phyloP scores from a whole-genome alignment of 2,888 invertebrate genomes.

The Aphodius sticticus region DNA sequence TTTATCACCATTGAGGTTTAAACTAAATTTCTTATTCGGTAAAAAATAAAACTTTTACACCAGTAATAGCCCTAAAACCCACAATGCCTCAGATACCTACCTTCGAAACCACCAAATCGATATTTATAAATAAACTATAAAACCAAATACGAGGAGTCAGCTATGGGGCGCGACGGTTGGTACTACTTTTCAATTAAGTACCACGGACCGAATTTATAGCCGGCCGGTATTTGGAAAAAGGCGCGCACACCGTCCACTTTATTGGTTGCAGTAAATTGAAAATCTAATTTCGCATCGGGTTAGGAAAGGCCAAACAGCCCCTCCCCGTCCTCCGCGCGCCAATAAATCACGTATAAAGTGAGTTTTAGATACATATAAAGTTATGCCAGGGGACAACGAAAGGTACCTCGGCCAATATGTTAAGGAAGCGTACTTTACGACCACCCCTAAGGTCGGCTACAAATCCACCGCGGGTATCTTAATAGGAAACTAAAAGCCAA shows the following conservation, averaged over 20 bases:
- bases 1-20: no score
- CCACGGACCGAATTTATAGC: not conserved
- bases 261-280: constrained; percentile 4
- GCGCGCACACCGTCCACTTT: not conserved
- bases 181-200: not conserved
- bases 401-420: constrained; percentile 4
- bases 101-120: not conserved
- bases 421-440: constrained; percentile 20
- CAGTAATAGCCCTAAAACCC: no score
- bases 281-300: not conserved
- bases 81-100: no score
- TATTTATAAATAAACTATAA: not conserved
- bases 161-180: not conserved
- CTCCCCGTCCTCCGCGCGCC: not conserved
- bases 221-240: not conserved
- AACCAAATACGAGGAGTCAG: not conserved
- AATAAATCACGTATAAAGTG: not conserved
- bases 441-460: constrained; percentile 13
- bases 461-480: constrained; percentile 19
- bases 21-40: no score
- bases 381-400: not conserved
- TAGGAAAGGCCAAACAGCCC: not conserved
- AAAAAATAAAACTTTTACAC: no score
- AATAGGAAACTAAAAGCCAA: constrained; percentile 21
- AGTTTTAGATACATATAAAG: constrained; percentile 4